Base-by-base conservation (phyloP, 2,888 invertebrate species). In the Yponomeuta sedellus region DNA sequence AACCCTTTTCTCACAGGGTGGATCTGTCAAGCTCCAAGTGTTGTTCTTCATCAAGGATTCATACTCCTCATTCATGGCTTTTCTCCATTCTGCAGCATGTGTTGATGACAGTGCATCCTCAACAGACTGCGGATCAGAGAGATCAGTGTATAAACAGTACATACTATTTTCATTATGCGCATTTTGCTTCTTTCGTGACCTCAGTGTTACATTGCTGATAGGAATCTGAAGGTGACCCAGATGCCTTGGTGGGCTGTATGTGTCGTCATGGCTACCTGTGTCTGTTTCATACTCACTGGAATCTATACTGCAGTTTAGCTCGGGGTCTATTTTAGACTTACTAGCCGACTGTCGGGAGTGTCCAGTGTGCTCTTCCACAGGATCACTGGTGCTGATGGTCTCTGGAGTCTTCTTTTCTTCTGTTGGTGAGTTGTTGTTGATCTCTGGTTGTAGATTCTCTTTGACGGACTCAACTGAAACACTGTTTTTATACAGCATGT, bases 61-160 rank as follows among this genome's bases (percentile, higher is more conserved):
- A 57, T 70, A 69, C 40, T 71, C 68, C 39, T 70, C 69, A 59
- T 69, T 66, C 69, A 71, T 70, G n/a, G 71, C 71, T 11, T 25
- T 64, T 40, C 67, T 67, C 70, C 70, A 70, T 34, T 70, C 44
- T 12, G 52, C 56, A 28, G 69, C 66, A 40, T 69, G 58, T 19
- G 69, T 57, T 1, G 68, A 68, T 64, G 69, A 39, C 2, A 71
- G 62, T 19, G 70, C 71, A 58, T 71, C 68, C 22, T 71, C 69
- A 25, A 67, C 69, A 39, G 67, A 67, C 66, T 69, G 66, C 64
- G 70, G 70, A 57, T 70, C 70, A 39, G 67, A 44, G 0, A 65
- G 16, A 39, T 58, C 40, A 12, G 61, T 61, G 2, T 25, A 61
- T 22, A 63, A 39, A 39, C 63, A 63, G 19, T 4, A 16, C 25